Conservation (phyloP, 2,888 invertebrate species). For the Gerris lacustris region DNA sequence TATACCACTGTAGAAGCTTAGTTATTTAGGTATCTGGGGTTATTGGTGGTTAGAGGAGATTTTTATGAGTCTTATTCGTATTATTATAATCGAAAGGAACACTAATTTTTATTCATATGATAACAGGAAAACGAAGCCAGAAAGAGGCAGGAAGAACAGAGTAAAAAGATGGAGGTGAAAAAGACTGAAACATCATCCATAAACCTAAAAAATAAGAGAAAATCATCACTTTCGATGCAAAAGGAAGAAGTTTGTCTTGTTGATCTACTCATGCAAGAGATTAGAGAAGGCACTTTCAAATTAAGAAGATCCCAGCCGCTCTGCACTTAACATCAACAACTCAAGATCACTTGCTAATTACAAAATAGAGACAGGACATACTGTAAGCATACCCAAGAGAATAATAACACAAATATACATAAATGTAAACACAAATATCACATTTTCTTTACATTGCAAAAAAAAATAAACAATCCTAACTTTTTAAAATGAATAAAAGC, state of each 20-base stretch:
- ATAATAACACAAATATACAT: no score
- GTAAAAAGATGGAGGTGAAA: conserved; percentile 30
- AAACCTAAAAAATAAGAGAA: conserved; percentile 11
- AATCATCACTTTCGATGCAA: conserved; percentile 10
- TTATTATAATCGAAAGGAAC: not conserved
- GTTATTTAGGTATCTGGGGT: no score
- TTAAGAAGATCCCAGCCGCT: conserved; percentile 25
- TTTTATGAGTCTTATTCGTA: not conserved
- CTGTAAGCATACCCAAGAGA: no score
- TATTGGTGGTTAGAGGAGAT: not conserved
- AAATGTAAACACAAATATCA: no score
- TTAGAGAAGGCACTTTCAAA: conserved; percentile 32
- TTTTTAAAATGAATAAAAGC: no score
- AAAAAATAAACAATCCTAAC: no score
- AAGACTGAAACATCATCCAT: conserved; percentile 20
- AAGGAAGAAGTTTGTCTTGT: conserved; percentile 31
- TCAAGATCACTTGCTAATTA: no score
- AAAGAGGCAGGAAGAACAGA: conserved; percentile 32
- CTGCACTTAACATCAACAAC: not conserved
- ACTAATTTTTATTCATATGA: not conserved
- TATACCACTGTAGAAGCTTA: no score
- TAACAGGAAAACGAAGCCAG: conserved; percentile 33
- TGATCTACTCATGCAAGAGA: conserved; percentile 32
- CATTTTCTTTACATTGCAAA: no score
- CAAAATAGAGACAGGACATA: no score